Base-by-base conservation (phyloP, 1,140 invertebrate species). In the Dreissena rostriformis region DNA sequence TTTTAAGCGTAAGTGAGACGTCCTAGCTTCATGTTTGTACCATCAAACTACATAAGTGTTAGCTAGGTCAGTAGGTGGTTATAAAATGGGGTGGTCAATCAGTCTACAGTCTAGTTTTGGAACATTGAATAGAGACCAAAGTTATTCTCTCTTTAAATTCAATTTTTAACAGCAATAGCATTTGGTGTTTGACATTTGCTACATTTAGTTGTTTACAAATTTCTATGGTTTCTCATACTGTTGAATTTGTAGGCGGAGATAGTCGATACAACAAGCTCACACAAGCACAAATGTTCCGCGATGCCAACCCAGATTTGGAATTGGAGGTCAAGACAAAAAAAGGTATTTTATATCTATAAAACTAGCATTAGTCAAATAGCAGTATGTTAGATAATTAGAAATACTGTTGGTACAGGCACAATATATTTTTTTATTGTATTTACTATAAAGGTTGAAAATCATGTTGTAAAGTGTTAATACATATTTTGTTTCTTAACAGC, bases 271-370 rank as follows among this genome's bases (percentile, higher is more conserved):
- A 81, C 67, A 81, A 89, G 80, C 88, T 91, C 86, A 66, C 89
- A 51, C 72, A 86, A 53, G 74, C 82, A 55, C 85, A 88, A 53
- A 71, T 91, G n/a, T 91, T 90, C 63, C 82, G 84, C 49, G 91
- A 92, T 28, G 82, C 83, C 17, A 87, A 88, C 22, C 81, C 81
- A 68, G 91, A 92, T 83, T 82, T 86, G 22, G 91, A 92, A 39
- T 83, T 92, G 49, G 90, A 92, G 24, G 83, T 87, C 65, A 92
- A 90, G 82, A 73, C 88, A 19, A 89, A 85, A 67, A 91, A 87
- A 88, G 90, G 91, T 92, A 71, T 28, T n/a, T 5, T 39, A 39
- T 39, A 39, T 39, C 39, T 5, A 39, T 39, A 2, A 39, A 39
- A 2, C 39, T 39, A 39, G 39, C 8, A 8, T 39, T 39, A 8